These are phyloP conservation scores for Cavia porcellus DNA, from an alignment of 2,113 vertebrate species.

Conservation along the genomic window DNA sequence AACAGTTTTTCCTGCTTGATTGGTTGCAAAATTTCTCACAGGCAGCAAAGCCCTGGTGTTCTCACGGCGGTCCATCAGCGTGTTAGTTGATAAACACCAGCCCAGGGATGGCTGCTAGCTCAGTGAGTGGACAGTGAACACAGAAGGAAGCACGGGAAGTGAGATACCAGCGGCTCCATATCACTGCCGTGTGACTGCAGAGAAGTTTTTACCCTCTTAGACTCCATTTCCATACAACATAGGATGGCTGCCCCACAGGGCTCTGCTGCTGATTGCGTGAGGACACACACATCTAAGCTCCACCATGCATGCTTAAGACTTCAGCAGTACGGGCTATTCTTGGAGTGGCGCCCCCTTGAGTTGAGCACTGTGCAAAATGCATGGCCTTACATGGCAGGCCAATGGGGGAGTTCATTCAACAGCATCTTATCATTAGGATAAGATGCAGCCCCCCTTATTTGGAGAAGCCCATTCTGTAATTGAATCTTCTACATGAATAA, in stretches of 20 bases:
- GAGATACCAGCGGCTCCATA: background rate
- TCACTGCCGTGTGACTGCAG: background rate
- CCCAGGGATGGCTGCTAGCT: too few relatives aligned
- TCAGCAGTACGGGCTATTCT: background rate
- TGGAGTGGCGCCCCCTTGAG: background rate
- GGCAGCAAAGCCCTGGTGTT: background rate
- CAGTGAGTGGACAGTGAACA: background rate
- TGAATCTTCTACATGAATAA: background rate
- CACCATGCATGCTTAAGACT: background rate
- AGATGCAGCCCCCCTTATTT: background rate
- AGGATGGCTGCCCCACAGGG: background rate
- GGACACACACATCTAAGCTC: too few relatives aligned
- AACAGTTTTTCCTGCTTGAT: background rate
- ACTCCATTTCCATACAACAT: background rate
- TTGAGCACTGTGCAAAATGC: background rate
- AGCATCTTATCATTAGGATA: background rate
- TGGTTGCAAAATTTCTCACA: background rate
- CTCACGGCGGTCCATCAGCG: background rate
- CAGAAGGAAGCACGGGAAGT: background rate
- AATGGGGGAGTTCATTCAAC: rapidly evolving
- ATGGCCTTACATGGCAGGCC: rapidly evolving
- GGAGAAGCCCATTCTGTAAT: background rate
- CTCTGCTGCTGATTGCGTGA: background rate
- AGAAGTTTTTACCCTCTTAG: background rate
- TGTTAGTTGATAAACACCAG: background rate